A percentile compares a stretch with the other conserved stretches of the same genome.
Evolutionary conservation across 2,888 invertebrate species (phyloP).

Genomic region (Gymnoscelis rufifasciata): DNA sequence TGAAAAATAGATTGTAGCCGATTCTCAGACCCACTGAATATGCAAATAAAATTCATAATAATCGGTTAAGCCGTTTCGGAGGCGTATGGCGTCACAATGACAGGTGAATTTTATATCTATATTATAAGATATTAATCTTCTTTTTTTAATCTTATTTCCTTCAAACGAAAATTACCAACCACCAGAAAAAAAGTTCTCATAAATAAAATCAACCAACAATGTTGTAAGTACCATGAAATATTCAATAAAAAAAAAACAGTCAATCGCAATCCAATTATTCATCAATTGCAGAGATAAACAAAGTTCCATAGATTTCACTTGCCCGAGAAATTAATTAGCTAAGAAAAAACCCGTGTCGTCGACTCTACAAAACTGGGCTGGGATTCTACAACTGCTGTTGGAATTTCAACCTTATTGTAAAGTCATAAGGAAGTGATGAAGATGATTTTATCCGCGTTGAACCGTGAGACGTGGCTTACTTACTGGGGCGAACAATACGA

Average conservation of each 20-base stretch:
- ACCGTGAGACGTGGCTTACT: conserved; percentile 48
- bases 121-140: no score
- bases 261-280: background rate
- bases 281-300: conserved; percentile 11
- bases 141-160: no score
- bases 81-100: no score
- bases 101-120: no score
- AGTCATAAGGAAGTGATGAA: conserved; percentile 8
- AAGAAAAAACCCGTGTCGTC: conserved; percentile 57
- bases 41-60: no score
- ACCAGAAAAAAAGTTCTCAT: no score
- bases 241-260: background rate
- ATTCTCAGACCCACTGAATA: no score
- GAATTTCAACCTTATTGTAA: conserved; percentile 7
- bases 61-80: no score
- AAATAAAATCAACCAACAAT: no score
- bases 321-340: conserved; percentile 59
- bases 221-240: no score
- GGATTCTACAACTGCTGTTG: conserved; percentile 23
- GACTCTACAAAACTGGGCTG: conserved; percentile 56
- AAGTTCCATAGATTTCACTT: conserved; percentile 53
- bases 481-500: conserved; percentile 40
- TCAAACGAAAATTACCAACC: no score
- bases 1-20: no score
- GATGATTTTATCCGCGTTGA: conserved; percentile 25